These are phyloP conservation scores for Ptilonorhynchus violaceus DNA, from an alignment of 2,113 vertebrate species.

Conservation along the genomic window DNA sequence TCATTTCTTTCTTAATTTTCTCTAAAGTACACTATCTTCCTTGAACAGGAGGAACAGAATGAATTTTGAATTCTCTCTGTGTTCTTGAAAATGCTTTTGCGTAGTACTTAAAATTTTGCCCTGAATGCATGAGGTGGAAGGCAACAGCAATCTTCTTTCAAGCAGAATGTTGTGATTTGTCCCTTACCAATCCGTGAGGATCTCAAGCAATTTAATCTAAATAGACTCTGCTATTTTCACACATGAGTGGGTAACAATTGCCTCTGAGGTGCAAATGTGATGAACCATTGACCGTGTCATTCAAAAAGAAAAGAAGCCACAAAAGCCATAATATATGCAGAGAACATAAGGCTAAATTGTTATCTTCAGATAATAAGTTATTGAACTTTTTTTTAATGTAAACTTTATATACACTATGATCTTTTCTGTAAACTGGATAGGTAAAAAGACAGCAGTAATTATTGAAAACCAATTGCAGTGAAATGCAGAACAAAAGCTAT, in stretches of 20 bases:
- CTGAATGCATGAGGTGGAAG: neutral
- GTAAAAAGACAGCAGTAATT: constrained; percentile 53
- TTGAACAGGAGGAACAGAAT: neutral
- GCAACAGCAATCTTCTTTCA: constrained; percentile 26
- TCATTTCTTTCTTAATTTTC: neutral
- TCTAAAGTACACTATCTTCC: neutral
- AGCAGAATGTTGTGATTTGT: constrained; percentile 65
- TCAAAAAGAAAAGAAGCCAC: constrained; percentile 45
- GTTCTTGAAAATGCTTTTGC: neutral
- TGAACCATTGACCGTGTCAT: constrained; percentile 63
- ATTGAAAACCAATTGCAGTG: constrained; percentile 56
- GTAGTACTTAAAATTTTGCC: neutral
- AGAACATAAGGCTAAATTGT: constrained; percentile 42
- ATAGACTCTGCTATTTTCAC: constrained; percentile 68
- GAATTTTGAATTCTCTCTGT: neutral
- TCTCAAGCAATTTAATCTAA: constrained; percentile 69
- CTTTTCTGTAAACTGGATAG: constrained; percentile 47
- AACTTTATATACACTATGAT: constrained; percentile 48
- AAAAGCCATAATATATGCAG: constrained; percentile 53
- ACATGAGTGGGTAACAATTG: constrained; percentile 67
- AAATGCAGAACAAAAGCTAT: constrained; percentile 61
- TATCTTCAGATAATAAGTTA: constrained; percentile 52
- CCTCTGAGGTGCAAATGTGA: constrained; percentile 69
- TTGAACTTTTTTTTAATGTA: constrained; percentile 46
- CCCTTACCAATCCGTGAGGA: constrained; percentile 39